These are phyloP conservation scores for Salarias fasciatus DNA, from an alignment of 2,797 vertebrate species.

Conservation along the genomic window DNA sequence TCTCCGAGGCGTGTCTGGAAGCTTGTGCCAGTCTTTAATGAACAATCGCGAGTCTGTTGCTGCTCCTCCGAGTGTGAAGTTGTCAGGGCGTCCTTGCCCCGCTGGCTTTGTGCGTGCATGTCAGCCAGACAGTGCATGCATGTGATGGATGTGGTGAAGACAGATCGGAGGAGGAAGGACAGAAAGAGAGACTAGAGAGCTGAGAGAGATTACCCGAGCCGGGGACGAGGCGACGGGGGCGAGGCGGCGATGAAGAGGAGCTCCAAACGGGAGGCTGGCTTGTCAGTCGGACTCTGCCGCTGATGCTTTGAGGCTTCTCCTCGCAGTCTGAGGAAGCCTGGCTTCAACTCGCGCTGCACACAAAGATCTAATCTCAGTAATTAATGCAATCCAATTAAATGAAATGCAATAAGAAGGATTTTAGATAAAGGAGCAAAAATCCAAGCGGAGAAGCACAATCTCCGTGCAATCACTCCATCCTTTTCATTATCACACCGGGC, in stretches of 20 bases:
- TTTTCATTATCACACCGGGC: no score
- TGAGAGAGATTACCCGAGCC: slow-evolving; percentile 5
- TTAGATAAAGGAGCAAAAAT: no score
- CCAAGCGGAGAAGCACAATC: no score
- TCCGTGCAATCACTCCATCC: no score
- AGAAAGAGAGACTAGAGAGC: not conserved
- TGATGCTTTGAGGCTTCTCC: not conserved
- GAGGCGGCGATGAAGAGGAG: no score
- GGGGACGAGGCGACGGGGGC: slow-evolving; percentile 7
- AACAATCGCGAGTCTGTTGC: slow-evolving; percentile 21
- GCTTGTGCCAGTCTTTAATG: slow-evolving; percentile 15
- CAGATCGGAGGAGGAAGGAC: not conserved
- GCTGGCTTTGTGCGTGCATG: not conserved
- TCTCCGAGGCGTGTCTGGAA: not conserved
- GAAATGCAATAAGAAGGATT: no score
- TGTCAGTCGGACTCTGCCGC: slow-evolving; percentile 3
- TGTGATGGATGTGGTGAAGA: no score
- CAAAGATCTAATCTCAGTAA: no score
- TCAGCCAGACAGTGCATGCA: slow-evolving; percentile 1
- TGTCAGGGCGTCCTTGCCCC: slow-evolving; percentile 15
- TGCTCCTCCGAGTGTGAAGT: no score
- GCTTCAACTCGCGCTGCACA: no score
- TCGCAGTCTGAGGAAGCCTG: not conserved
- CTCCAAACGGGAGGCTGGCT: not conserved
- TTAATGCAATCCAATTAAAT: no score